Evolutionary conservation across 2,888 invertebrate species (phyloP).

Genomic region (Eristalis pertinax): DNA sequence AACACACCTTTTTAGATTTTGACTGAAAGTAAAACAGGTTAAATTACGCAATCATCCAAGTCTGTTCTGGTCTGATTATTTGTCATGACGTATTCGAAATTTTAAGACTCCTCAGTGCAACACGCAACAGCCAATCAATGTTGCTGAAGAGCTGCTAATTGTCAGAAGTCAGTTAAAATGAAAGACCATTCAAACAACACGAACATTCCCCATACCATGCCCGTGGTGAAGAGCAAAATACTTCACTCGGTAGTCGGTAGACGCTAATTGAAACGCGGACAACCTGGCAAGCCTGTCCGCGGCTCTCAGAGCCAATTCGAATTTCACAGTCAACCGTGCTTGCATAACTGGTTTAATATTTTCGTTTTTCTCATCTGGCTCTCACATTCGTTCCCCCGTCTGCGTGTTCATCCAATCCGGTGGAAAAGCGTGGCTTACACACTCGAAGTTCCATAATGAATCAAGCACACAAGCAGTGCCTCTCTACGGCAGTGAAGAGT

Average conservation of each 20-base stretch:
- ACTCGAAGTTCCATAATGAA: not conserved
- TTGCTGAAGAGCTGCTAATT: no score
- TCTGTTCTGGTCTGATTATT: no score
- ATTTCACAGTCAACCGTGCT: not conserved
- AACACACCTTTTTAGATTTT: no score
- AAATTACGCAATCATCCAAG: no score
- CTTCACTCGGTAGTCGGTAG: not conserved
- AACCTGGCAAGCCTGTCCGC: not conserved
- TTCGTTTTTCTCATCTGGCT: not conserved
- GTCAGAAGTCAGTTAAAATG: not conserved
- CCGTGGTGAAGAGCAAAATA: not conserved
- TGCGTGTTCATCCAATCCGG: not conserved
- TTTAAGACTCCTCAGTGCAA: no score
- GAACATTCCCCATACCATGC: not conserved
- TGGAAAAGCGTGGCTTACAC: constrained; percentile 32
- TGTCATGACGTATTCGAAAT: no score
- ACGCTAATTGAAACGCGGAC: not conserved
- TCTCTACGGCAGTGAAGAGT: constrained; percentile 3
- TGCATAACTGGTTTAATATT: constrained; percentile 14
- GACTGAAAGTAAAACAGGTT: no score
- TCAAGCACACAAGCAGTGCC: not conserved
- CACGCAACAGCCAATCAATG: no score
- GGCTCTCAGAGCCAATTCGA: not conserved
- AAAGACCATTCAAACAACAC: not conserved
- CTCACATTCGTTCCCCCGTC: not conserved